A percentile compares a stretch with the other conserved stretches of the same genome.
These are phyloP conservation scores for Oxytorus armatus DNA, from an alignment of 2,888 invertebrate species.

Conservation along the genomic window DNA sequence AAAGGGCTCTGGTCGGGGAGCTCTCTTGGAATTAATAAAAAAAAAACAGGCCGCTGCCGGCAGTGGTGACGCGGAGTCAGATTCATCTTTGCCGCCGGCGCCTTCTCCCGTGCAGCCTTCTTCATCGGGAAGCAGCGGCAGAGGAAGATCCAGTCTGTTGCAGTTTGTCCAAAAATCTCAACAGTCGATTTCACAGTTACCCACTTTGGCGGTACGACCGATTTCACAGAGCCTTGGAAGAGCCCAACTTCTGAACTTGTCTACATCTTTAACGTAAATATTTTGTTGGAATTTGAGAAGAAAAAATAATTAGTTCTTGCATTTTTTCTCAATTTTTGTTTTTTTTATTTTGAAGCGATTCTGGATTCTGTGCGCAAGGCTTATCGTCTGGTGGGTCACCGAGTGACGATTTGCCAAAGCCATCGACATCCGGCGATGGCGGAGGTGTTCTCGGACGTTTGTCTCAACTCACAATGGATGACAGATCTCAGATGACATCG, in stretches of 20 bases:
- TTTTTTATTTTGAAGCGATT: constrained; percentile 14
- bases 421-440: constrained; percentile 61
- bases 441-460: constrained; percentile 72
- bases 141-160: constrained; percentile 31
- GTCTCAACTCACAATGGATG: constrained; percentile 72
- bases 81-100: not conserved
- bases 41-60: constrained; percentile 5
- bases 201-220: not conserved
- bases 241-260: constrained; percentile 36
- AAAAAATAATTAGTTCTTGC: not conserved
- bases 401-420: not conserved
- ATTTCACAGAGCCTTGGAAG: constrained; percentile 46
- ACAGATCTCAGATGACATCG: constrained; percentile 56
- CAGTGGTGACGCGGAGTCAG: not conserved
- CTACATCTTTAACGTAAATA: constrained; percentile 44
- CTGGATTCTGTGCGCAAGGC: constrained; percentile 23
- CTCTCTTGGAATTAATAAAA: constrained; percentile 45
- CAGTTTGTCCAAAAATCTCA: constrained; percentile 12
- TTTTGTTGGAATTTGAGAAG: not conserved
- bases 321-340: not conserved
- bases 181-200: not conserved
- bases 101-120: not conserved
- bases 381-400: constrained; percentile 7
- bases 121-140: not conserved
- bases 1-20: constrained; percentile 40